Base-by-base conservation (phyloP, 2,113 vertebrate genomes). In the Ciconia maguari region DNA sequence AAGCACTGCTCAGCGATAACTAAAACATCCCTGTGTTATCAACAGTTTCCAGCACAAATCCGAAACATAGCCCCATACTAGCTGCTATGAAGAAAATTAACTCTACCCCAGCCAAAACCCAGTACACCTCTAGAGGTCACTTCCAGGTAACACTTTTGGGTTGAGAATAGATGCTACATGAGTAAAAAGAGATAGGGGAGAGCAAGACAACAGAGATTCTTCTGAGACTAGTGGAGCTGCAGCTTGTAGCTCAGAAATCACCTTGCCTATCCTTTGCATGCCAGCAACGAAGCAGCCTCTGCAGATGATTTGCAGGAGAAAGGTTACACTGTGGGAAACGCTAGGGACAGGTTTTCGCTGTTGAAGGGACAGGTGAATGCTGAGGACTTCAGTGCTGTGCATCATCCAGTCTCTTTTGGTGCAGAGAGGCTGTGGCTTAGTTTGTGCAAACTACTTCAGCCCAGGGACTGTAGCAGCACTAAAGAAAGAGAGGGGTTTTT, bases 51-150 rank as follows among this genome's bases (percentile, higher is more conserved):
- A 89, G 4, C 57, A 62, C 38, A 86, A 84, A 54, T 41, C 24
- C 0, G 1, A 64, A 21, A 17, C 17, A 22, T 0, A 71, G 62
- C 38, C 32, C 17, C 1, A 0, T 6, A 26, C 1, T 2, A 68
- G 24, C 24, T 58, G 13, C 66, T 66, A 0, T 7, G 52, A 80
- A 81, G 32, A 64, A 60, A 87, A 64, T 34, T 16, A 93, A 79
- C 34, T 90, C 34, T 29, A 7, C 46, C 32, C 8, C 48, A 84
- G n/a, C 17, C 54, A 42, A 87, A 84, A 34, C 10, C 19, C 25
- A 25, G 24, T 26, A 32, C 25, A 46, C 29, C 13, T 80, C 36
- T 70, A 76, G 38, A 83, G 22, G 34, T 79, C 75, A 71, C 13
- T 68, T 85, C 49, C 51, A 70, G 51, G 16, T 38, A 70, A 38